phyloP scores from a whole-genome alignment of 2,113 vertebrate species.

The Agapornis roseicollis region DNA sequence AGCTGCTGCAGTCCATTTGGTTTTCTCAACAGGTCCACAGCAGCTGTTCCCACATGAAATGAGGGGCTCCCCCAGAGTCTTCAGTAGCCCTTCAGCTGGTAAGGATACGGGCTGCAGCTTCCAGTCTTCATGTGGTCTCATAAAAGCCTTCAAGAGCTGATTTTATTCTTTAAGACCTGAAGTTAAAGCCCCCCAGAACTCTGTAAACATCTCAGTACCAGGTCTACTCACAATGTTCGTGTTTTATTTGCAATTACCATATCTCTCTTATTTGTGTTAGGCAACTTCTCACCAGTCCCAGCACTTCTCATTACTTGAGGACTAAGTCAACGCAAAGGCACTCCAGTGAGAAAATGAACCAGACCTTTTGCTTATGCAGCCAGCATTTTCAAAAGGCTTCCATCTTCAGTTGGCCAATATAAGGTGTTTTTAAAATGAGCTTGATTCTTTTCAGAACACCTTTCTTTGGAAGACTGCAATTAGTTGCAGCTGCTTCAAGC shows the following conservation, averaged over 20 bases:
- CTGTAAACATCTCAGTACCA: not conserved
- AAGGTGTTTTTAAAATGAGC: not conserved
- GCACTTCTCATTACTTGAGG: not conserved
- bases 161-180: not conserved
- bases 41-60: not conserved
- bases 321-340: not conserved
- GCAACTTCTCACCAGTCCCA: not conserved
- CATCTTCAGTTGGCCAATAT: not conserved
- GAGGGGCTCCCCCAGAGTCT: not conserved
- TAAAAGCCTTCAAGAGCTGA: not conserved
- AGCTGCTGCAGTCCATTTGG: not conserved
- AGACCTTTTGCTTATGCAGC: not conserved
- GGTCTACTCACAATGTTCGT: not conserved
- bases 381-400: not conserved
- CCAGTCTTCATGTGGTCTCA: not conserved
- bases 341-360: not conserved
- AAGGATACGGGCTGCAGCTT: not conserved
- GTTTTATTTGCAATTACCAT: not conserved
- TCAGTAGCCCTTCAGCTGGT: not conserved
- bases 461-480: not conserved
- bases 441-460: not conserved
- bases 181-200: not conserved
- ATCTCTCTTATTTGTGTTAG: not conserved
- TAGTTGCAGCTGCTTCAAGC: not conserved
- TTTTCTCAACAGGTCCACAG: not conserved